phyloP scores from a whole-genome alignment of 2,113 vertebrate genomes.

The Sterna hirundo region DNA sequence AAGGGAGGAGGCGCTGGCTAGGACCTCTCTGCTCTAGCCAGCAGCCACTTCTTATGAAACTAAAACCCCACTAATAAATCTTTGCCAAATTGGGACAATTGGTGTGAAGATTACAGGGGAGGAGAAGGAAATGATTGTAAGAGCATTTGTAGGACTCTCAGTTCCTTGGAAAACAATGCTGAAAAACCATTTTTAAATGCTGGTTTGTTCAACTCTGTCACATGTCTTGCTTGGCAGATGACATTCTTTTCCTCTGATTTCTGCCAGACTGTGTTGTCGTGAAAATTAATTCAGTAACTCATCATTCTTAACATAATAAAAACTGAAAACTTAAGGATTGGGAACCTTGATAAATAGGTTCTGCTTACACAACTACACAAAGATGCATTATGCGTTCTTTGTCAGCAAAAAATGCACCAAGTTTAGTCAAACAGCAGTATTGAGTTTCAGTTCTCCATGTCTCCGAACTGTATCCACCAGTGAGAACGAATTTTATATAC shows the following conservation, averaged over 20 bases:
- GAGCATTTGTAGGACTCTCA: background rate
- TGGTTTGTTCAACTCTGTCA: background rate
- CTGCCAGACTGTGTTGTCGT: background rate
- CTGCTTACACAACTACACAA: background rate
- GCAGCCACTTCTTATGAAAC: background rate
- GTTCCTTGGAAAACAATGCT: background rate
- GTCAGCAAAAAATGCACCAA: background rate
- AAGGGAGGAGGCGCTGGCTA: background rate
- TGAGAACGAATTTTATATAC: background rate
- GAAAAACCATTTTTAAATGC: background rate
- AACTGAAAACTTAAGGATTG: background rate
- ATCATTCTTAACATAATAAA: background rate
- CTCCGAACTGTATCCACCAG: background rate
- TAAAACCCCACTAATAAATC: background rate
- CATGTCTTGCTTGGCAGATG: background rate
- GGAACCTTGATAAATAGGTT: background rate
- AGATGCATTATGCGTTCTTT: background rate
- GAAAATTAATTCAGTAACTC: background rate
- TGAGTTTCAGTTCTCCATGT: background rate
- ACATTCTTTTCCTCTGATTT: background rate
- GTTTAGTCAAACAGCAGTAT: background rate
- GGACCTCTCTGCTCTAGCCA: background rate
- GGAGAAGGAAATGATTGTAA: background rate
- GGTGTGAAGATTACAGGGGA: background rate
- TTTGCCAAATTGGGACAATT: background rate